Percentiles rank a stretch among this genome's conserved stretches.
These are phyloP conservation scores for Ciconia nigra DNA, from an alignment of 2,797 vertebrate species.

Conservation along the genomic window DNA sequence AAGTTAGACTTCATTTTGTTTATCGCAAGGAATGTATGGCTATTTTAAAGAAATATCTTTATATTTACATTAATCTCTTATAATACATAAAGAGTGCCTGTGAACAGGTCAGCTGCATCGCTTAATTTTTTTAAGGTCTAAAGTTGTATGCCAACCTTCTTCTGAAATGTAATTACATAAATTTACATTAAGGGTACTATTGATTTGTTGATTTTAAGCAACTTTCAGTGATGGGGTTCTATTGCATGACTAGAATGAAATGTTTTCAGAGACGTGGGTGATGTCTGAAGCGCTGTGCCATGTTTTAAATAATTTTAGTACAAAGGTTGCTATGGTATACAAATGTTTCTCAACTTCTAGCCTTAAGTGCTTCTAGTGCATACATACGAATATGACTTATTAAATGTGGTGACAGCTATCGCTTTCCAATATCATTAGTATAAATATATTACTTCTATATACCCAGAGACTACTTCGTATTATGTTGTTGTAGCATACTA, in stretches of 20 bases:
- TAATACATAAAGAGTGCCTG: constrained; percentile 18
- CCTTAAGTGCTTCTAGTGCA: neutral
- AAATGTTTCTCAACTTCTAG: neutral
- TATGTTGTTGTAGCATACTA: neutral
- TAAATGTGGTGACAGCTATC: neutral
- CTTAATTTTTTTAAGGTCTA: neutral
- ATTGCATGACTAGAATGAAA: neutral
- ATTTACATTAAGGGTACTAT: neutral
- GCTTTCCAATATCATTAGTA: neutral
- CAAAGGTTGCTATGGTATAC: neutral
- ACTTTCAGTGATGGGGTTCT: neutral
- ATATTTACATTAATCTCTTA: constrained; percentile 72
- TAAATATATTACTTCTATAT: neutral
- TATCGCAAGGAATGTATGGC: neutral
- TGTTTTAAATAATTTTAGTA: neutral
- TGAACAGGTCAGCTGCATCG: neutral
- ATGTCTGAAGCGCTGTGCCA: neutral
- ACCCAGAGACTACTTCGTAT: neutral
- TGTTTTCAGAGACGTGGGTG: neutral
- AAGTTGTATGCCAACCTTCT: neutral
- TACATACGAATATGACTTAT: neutral
- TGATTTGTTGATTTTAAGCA: constrained; percentile 21
- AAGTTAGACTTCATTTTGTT: constrained; percentile 58
- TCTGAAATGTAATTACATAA: constrained; percentile 1
- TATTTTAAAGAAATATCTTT: constrained; percentile 72